Evolutionary conservation across 2,113 vertebrate genomes (phyloP).

Genomic region (Rhinogobius similis): DNA sequence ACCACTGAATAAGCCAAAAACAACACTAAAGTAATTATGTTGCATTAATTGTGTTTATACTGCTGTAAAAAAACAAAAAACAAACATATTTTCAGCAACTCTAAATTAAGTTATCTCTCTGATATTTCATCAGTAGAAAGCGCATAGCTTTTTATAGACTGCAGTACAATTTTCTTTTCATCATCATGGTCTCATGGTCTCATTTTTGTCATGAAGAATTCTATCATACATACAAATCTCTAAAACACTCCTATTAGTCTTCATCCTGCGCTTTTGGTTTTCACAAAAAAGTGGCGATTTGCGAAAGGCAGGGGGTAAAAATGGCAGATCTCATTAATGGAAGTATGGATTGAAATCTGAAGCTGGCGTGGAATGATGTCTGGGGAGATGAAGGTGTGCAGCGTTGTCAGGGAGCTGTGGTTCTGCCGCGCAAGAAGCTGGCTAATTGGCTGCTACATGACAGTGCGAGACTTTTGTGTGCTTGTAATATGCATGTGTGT

Average conservation of each 20-base stretch:
- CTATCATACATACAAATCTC: neutral
- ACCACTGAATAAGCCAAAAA: neutral
- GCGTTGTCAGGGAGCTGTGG: constrained; percentile 64
- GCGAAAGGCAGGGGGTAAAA: constrained; percentile 9
- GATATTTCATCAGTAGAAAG: neutral
- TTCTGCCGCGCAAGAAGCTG: constrained; percentile 51
- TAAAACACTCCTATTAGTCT: neutral
- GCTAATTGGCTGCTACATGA: constrained; percentile 63
- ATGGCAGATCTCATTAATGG: constrained; percentile 47
- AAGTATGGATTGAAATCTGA: constrained; percentile 35
- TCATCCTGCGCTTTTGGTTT: constrained; percentile 26
- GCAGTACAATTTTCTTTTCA: neutral
- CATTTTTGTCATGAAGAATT: too few species aligned
- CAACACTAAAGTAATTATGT: neutral
- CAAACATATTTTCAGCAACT: neutral
- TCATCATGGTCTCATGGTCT: neutral
- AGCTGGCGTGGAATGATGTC: constrained; percentile 37
- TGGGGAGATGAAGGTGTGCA: constrained; percentile 58
- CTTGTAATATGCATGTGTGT: constrained; percentile 11
- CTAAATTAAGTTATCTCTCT: neutral
- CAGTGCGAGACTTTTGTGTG: constrained; percentile 22
- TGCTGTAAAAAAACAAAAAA: too few species aligned
- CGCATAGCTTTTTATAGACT: neutral
- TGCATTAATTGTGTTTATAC: neutral
- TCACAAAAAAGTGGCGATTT: constrained; percentile 26